phyloP scores from a whole-genome alignment of 2,113 vertebrate genomes.

The Cephalopholis sonnerati region DNA sequence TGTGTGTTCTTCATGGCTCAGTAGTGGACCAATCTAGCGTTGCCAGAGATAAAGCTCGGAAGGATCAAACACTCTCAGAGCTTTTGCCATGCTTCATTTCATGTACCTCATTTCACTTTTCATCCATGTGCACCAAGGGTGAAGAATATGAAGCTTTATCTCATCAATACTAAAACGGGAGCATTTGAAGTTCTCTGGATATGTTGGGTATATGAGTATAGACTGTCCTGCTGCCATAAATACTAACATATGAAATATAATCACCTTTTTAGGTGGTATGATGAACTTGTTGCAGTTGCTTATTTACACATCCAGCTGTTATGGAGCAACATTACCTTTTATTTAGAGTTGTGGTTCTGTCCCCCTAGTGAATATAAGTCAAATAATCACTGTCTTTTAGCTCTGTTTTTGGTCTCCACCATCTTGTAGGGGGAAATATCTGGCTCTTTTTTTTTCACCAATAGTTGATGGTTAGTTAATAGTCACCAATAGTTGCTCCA shows the following conservation, averaged over 20 bases:
- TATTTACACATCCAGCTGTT: background rate
- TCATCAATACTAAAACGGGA: background rate
- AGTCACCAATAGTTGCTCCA: too few species aligned
- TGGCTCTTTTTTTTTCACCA: too few species aligned
- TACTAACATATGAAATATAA: too few species aligned
- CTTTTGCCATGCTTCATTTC: background rate
- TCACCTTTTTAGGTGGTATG: background rate
- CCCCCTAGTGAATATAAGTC: background rate
- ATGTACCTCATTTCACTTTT: constrained; percentile 1
- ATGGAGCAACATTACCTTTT: background rate
- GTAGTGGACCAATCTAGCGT: constrained; percentile 12
- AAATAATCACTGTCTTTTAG: background rate
- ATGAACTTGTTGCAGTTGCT: background rate
- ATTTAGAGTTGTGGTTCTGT: background rate
- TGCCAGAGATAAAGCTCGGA: constrained; percentile 29
- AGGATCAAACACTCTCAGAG: constrained; percentile 4
- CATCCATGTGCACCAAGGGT: background rate
- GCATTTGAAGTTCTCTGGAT: background rate
- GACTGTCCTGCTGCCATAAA: background rate
- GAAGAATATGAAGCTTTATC: background rate
- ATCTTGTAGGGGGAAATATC: background rate
- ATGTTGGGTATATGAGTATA: background rate
- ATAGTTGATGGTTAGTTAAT: too few species aligned
- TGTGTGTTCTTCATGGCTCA: constrained; percentile 31
- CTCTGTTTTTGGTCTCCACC: background rate